These are phyloP conservation scores for Sinotaia quadrata DNA, from an alignment of 2,888 invertebrate species.

Conservation along the genomic window DNA sequence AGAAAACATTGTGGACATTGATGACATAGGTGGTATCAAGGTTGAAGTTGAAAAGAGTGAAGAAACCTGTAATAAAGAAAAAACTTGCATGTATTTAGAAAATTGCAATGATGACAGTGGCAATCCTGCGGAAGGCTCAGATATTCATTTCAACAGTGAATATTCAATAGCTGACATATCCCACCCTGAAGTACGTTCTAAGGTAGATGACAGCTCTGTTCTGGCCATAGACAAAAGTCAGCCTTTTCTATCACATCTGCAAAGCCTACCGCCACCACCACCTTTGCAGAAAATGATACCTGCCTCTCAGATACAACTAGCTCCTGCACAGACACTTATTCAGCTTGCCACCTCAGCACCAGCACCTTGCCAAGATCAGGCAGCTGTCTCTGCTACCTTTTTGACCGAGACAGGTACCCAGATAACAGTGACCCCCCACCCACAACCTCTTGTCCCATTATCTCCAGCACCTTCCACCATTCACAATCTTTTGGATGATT, in stretches of 20 bases:
- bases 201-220: too few species aligned
- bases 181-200: too few species aligned
- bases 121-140: slow-evolving; percentile 4
- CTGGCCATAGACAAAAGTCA: too few species aligned
- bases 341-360: slow-evolving; percentile 21
- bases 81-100: too few species aligned
- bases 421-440: neutral
- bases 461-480: neutral
- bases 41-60: too few species aligned
- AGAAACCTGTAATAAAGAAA: too few species aligned
- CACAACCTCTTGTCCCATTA: neutral
- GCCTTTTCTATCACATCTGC: too few species aligned
- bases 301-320: slow-evolving; percentile 6
- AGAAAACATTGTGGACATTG: slow-evolving; percentile 25
- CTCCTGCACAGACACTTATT: slow-evolving; percentile 23
- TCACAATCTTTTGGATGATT: slow-evolving; percentile 12
- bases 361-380: neutral
- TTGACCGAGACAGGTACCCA: neutral
- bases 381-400: neutral
- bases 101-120: slow-evolving; percentile 18
- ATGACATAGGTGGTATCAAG: neutral
- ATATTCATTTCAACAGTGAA: slow-evolving; percentile 15
- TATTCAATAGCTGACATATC: too few species aligned
- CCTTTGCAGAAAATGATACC: neutral
- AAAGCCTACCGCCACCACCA: too few species aligned